Percentiles rank a stretch among this genome's conserved stretches.
Evolutionary conservation across 2,888 invertebrate species (phyloP).

Genomic region (Itoplectis maculator): DNA sequence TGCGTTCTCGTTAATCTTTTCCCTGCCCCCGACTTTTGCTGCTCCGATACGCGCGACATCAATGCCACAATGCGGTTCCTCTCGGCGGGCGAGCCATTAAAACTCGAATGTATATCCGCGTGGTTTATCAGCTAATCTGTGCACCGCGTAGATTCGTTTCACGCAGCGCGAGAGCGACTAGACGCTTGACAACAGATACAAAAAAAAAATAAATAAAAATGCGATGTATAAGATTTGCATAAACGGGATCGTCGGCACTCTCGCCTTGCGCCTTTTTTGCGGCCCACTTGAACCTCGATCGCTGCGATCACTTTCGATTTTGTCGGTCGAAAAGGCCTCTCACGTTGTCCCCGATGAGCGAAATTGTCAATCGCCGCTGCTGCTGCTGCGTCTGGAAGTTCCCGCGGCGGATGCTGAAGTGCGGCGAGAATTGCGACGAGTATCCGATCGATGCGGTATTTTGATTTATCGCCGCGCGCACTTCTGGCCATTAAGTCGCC

Average conservation of each 20-base stretch:
- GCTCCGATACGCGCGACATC: constrained; percentile 13
- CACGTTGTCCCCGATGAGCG: not conserved
- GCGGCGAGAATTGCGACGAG: constrained; percentile 3
- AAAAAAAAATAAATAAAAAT: constrained; percentile 22
- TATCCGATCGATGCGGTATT: not conserved
- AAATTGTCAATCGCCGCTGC: not conserved
- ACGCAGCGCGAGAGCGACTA: not conserved
- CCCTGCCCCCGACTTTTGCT: not conserved
- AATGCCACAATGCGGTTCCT: constrained; percentile 21
- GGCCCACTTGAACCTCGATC: constrained; percentile 13
- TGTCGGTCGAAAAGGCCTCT: not conserved
- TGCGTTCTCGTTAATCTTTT: constrained; percentile 16
- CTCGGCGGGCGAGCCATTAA: not conserved
- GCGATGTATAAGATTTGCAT: constrained; percentile 45
- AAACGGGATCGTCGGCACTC: constrained; percentile 46
- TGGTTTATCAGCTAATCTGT: constrained; percentile 29
- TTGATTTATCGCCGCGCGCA: not conserved
- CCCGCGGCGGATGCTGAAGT: not conserved
- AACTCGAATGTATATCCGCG: not conserved
- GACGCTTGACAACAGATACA: constrained; percentile 29
- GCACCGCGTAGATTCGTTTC: not conserved
- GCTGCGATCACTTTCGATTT: constrained; percentile 59
- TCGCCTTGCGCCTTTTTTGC: constrained; percentile 29
- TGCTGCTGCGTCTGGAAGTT: not conserved
- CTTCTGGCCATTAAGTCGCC: not conserved